phyloP scores from a whole-genome alignment of 2,797 vertebrate genomes.

The Pyrocephalus nanus region DNA sequence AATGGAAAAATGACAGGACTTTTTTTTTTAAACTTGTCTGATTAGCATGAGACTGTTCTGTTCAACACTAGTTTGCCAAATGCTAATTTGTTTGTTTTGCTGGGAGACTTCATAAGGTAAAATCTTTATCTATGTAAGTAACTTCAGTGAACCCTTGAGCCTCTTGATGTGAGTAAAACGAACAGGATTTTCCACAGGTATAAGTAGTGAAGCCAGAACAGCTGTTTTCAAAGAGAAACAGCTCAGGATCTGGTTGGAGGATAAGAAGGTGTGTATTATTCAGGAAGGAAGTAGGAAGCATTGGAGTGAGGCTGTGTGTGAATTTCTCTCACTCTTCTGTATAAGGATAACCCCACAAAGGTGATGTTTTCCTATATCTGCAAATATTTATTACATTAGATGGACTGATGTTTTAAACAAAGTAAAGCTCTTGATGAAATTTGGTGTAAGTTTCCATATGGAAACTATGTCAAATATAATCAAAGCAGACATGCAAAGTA shows the following conservation, averaged over 20 bases:
- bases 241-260: not conserved
- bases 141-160: not conserved
- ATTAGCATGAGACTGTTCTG: not conserved
- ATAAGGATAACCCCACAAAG: not conserved
- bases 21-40: not conserved
- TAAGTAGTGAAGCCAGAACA: not conserved
- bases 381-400: slow-evolving; percentile 14
- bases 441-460: slow-evolving; percentile 42
- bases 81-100: not conserved
- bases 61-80: not conserved
- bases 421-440: slow-evolving; percentile 16
- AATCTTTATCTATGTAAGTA: not conserved
- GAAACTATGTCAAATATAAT: slow-evolving; percentile 60
- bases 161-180: not conserved
- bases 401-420: slow-evolving; percentile 26
- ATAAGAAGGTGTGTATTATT: not conserved
- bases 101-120: not conserved
- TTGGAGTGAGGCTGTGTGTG: not conserved
- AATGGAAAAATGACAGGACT: not conserved
- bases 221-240: not conserved
- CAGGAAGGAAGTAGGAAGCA: not conserved
- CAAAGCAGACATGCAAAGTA: slow-evolving; percentile 1
- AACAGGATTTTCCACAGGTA: not conserved
- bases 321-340: not conserved
- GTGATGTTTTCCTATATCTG: slow-evolving; percentile 12